Evolutionary conservation across 2,888 invertebrate species (phyloP), one percentile per base, ranked within the genome.

Genomic region (Oasisia sp.): DNA sequence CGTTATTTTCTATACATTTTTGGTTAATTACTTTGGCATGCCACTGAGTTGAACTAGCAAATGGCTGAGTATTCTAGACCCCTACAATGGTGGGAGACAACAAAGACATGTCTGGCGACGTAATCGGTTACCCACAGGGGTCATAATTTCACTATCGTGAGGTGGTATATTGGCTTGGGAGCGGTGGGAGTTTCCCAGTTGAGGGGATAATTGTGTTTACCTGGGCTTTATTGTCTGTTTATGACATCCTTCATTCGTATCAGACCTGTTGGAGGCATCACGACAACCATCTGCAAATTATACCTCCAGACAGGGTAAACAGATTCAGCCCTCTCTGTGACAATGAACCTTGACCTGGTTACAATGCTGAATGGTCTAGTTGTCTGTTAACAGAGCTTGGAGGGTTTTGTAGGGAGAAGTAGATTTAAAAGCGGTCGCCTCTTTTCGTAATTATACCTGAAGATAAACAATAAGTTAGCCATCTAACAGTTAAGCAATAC

Each of bases 91-190:
- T 14, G 74, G n/a, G n/a, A 74, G 56, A 56, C 56, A 74, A 74
- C 74, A 74, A 74, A 19, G 74, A 74, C 14, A 74, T 19, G 74
- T 19, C 19, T 19, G 74, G 74, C 74, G 7, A 74, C 27, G 74
- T 74, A 74, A 74, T 74, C 74, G n/a, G 74, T 74, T 74, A 74
- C 74, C 74, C 74, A 74, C 74, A 74, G 74, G 74, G 74, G 74
- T 74, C 74, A 74, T 74, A 74, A 74, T 74, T 74, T 4, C 74
- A 74, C n/a, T 74, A 19, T 74, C 27, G 14, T 74, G 74, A 19
- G 74, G n/a, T 19, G 74, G 14, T 74, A 74, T 74, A 74, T 74
- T 19, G 27, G 74, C 74, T 7, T 7, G 0, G n/a, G 74, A 27
- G 74, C 27, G 19, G 74, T 74, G 74, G 74, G 27, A 74, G 74